Conservation (phyloP, 1,140 invertebrate genomes). For the Drosophila miranda region DNA sequence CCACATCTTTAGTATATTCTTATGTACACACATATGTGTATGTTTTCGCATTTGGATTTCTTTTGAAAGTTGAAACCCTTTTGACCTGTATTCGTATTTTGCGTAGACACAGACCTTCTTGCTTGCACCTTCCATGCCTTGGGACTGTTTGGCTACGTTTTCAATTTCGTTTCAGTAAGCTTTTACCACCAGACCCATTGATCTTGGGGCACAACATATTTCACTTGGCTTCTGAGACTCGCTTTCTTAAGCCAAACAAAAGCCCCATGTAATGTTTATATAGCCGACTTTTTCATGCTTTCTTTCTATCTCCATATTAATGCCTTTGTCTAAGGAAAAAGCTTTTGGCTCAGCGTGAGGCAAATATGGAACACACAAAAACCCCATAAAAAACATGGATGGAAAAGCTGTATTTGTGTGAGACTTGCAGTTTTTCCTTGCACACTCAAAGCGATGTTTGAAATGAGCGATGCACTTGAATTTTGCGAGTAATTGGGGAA, state of each 20-base stretch:
- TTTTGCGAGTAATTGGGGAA: conserved; percentile 8
- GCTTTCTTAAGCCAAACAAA: conserved; percentile 17
- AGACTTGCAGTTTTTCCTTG: conserved; percentile 12
- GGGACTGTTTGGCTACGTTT: background rate
- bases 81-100: no score
- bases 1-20: no score
- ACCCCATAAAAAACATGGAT: background rate
- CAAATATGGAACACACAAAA: conserved; percentile 16
- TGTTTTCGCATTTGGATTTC: background rate
- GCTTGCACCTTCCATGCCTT: background rate
- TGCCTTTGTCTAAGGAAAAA: conserved; percentile 26
- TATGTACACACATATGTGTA: background rate
- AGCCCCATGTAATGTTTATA: conserved; percentile 24
- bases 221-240: conserved; percentile 8
- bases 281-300: conserved; percentile 16
- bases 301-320: conserved; percentile 19
- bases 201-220: conserved; percentile 19
- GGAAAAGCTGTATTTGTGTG: conserved; percentile 17
- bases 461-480: conserved; percentile 17
- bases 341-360: conserved; percentile 29
- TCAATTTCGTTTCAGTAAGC: background rate
- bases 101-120: no score
- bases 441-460: background rate
- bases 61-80: no score
- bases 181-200: conserved; percentile 14